Evolutionary conservation across 2,888 invertebrate species (phyloP).

Genomic region (Meliscaeva auricollis): DNA sequence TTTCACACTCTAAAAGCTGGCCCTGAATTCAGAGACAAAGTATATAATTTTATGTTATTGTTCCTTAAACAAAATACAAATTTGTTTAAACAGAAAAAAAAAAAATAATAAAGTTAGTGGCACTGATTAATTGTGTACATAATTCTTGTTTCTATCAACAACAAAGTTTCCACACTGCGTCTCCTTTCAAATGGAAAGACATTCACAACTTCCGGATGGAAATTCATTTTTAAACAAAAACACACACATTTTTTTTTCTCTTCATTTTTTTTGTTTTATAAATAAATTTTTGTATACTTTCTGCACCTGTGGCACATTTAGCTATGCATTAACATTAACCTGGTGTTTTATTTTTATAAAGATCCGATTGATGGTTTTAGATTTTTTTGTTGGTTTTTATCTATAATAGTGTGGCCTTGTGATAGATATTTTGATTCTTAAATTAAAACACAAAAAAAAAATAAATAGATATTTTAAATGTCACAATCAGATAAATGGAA

Average conservation of each 20-base stretch:
- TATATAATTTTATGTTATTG: slow-evolving; percentile 62
- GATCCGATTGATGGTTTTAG: slow-evolving; percentile 12
- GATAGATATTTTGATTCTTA: slow-evolving; percentile 25
- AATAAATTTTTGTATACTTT: slow-evolving; percentile 12
- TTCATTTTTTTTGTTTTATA: slow-evolving; percentile 3
- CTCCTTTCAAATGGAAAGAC: slow-evolving; percentile 35
- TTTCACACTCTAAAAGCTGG: slow-evolving; percentile 10
- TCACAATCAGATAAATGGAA: slow-evolving; percentile 48
- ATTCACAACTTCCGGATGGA: slow-evolving; percentile 66
- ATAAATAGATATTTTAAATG: slow-evolving; percentile 33
- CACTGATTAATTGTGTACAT: slow-evolving; percentile 63
- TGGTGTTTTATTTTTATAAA: slow-evolving; percentile 12
- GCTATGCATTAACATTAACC: slow-evolving; percentile 32
- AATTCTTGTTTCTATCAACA: slow-evolving; percentile 8
- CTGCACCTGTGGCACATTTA: slow-evolving; percentile 46
- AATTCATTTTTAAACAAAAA: slow-evolving; percentile 46
- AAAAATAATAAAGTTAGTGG: slow-evolving; percentile 22
- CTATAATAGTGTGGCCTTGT: slow-evolving; percentile 62
- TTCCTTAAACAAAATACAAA: slow-evolving; percentile 42
- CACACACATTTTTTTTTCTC: not conserved
- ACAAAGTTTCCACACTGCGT: slow-evolving; percentile 30
- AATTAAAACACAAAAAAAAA: no score
- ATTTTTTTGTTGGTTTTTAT: no score
- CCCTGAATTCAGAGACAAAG: slow-evolving; percentile 59
- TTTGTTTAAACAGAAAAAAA: slow-evolving; percentile 6